Evolutionary conservation across 1,140 invertebrate genomes (phyloP).

Genomic region (Chironomus striatipennis): DNA sequence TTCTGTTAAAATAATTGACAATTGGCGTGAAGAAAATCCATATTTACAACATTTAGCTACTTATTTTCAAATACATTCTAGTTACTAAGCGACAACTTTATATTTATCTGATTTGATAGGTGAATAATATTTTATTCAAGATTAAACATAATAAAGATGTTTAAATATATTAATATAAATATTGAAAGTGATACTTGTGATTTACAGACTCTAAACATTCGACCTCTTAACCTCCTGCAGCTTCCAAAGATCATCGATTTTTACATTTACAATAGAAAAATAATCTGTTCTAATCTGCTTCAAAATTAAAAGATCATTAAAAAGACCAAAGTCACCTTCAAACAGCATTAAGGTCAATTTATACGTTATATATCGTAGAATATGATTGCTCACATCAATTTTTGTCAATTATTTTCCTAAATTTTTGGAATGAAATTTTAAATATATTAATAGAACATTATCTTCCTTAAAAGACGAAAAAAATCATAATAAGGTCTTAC

Average conservation of each 20-base stretch:
- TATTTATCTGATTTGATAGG: too few relatives aligned
- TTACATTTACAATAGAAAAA: background rate
- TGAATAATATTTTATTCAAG: too few relatives aligned
- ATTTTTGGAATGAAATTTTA: background rate
- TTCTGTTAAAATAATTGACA: too few relatives aligned
- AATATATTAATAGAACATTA: constrained; percentile 3
- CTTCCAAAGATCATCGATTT: constrained; percentile 22
- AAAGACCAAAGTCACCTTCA: background rate
- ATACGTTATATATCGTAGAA: background rate
- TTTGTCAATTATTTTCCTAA: background rate
- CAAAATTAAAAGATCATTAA: background rate
- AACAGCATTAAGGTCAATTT: constrained; percentile 3
- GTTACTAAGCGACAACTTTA: background rate
- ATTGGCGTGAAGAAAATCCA: background rate
- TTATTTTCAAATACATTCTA: background rate
- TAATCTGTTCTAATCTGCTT: too few relatives aligned
- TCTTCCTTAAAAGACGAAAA: background rate
- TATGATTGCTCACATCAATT: background rate
- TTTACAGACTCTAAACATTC: background rate
- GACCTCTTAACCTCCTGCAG: constrained; percentile 19
- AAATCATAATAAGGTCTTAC: background rate
- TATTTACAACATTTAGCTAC: background rate
- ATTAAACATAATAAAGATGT: too few relatives aligned
- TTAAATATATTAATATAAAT: too few relatives aligned
- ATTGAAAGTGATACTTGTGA: background rate